These are phyloP conservation scores for Caenorhabditis virilis DNA, from an alignment of 2,888 invertebrate genomes.

Conservation along the genomic window DNA sequence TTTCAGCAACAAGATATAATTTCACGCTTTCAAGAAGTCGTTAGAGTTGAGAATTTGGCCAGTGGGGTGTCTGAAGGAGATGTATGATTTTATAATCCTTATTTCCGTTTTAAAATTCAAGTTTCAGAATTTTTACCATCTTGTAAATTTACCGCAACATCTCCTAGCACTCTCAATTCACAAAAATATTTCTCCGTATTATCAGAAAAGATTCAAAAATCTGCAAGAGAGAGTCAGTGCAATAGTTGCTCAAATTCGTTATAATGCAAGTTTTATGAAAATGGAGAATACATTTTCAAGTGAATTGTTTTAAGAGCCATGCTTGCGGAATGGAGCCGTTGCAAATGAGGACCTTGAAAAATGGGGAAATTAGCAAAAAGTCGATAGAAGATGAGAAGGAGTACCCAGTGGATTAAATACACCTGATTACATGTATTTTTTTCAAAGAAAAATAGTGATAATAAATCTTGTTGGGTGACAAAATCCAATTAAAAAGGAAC, in stretches of 20 bases:
- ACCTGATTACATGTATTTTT: too few species aligned
- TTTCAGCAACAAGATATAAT: conserved; percentile 16
- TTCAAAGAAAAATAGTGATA: too few species aligned
- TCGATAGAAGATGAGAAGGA: too few species aligned
- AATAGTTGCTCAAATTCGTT: background rate
- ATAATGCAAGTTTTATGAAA: background rate
- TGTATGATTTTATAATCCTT: background rate
- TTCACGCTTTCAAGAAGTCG: conserved; percentile 1
- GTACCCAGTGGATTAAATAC: too few species aligned
- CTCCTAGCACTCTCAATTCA: background rate
- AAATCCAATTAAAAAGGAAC: too few species aligned
- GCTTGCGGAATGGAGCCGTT: too few species aligned
- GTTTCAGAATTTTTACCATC: background rate
- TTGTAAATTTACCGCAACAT: conserved; percentile 2
- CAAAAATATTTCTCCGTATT: background rate
- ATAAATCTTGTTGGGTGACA: too few species aligned
- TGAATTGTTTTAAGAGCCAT: background rate
- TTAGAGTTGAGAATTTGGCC: background rate
- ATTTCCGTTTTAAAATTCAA: background rate
- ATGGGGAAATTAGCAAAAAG: too few species aligned
- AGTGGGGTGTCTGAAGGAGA: background rate
- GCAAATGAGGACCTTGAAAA: too few species aligned
- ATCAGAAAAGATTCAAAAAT: background rate
- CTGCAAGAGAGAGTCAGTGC: background rate
- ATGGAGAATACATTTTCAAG: background rate